Evolutionary conservation across 23 tunicate genomes (phyloP).

Genomic region (Ascidia mentula): DNA sequence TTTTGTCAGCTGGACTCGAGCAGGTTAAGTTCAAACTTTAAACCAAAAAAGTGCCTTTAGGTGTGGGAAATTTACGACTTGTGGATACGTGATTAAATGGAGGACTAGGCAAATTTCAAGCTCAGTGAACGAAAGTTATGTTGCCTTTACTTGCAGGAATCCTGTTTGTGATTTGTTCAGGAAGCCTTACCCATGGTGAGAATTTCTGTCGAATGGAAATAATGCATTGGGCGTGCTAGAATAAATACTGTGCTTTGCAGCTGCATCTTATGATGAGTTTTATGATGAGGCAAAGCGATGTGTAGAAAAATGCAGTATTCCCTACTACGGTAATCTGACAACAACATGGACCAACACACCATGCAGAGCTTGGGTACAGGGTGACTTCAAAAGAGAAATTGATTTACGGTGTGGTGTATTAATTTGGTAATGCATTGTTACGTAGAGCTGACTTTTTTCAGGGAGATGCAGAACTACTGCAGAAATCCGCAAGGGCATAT

Average conservation of each 20-base stretch:
- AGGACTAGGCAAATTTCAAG: no score
- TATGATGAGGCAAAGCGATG: conserved; percentile 30
- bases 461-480: conserved; percentile 25
- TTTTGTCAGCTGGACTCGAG: no score
- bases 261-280: neutral
- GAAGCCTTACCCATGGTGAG: no score
- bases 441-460: neutral
- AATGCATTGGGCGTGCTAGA: no score
- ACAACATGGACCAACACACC: conserved; percentile 22
- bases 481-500: conserved; percentile 30
- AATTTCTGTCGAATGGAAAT: no score
- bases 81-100: no score
- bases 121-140: no score
- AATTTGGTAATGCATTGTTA: neutral
- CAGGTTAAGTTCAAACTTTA: no score
- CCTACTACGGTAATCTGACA: conserved; percentile 8
- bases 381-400: neutral
- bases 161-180: no score
- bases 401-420: neutral
- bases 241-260: neutral
- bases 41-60: no score
- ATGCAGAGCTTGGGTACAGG: conserved; percentile 22
- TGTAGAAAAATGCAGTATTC: conserved; percentile 10
- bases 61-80: no score
- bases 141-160: no score